Base-by-base conservation (phyloP, 2,888 invertebrate genomes). In the Hemistola chrysoprasaria region DNA sequence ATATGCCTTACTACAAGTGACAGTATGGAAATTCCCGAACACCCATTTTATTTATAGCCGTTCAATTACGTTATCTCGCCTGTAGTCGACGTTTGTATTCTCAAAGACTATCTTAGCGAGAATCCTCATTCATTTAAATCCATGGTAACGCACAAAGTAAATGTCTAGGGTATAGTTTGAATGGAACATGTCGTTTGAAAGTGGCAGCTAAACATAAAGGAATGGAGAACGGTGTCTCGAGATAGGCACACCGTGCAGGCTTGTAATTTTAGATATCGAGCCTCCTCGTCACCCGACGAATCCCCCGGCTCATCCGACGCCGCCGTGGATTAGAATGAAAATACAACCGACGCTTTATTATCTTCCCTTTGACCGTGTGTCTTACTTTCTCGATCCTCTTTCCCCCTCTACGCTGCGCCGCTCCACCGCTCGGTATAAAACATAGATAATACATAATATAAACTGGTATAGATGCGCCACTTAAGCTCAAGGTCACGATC, bases 191-290 rank as follows among this genome's bases (percentile, higher is more conserved):
- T n/a, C n/a, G n/a, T 76, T 81, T 83, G 79, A 76, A 83, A 80
- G 78, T 82, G 82, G 79, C 81, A 83, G 79, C 67, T 82, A 65
- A 78, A 76, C 75, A 78, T 81, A 81, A 82, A 82, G 80, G 79
- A 81, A 74, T 70, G 71, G 72, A 70, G 71, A 72, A 69, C 67
- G 74, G 68, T 72, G 69, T 71, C 67, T 71, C 70, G 72, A 80
- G 83, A 84, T 81, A 82, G 83, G 81, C 74, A 78, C 79, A 80
- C 78, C 30, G 43, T 76, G 78, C 72, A 77, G 78, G 75, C 76
- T 85, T 83, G 84, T 83, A 84, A 86, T 86, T 83, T 86, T 80
- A 84, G 82, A 85, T 86, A 85, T 84, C 83, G 76, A 78, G 73
- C 73, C 78, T 73, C 71, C 62, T 56, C 38, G 43, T 57, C 60